A percentile compares a stretch with the other conserved stretches of the same genome.
phyloP scores from a whole-genome alignment of 2,888 invertebrate species.

The Nycteola revayana region DNA sequence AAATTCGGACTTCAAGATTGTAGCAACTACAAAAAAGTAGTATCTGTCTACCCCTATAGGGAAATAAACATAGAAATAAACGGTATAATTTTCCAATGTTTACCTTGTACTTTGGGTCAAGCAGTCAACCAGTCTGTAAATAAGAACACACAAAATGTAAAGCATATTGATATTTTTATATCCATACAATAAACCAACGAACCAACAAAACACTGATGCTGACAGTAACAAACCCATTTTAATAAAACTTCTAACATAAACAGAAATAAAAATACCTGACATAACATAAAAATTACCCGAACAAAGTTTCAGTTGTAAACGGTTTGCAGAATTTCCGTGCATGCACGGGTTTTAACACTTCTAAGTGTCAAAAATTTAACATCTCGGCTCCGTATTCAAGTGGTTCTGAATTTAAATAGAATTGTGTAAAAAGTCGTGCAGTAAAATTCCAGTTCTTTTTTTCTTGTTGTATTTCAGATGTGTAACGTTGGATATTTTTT shows the following conservation, averaged over 20 bases:
- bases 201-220: background rate
- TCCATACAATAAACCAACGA: no score
- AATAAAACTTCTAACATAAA: conserved; percentile 7
- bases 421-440: conserved; percentile 12
- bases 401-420: conserved; percentile 31
- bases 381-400: conserved; percentile 25
- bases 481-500: conserved; percentile 1
- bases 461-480: conserved; percentile 3
- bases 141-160: no score
- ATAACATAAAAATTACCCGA: conserved; percentile 15
- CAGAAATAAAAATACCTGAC: conserved; percentile 15
- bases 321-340: conserved; percentile 10
- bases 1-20: no score
- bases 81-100: no score
- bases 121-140: no score
- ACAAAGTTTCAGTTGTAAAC: conserved; percentile 19
- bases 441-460: conserved; percentile 8
- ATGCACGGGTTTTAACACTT: conserved; percentile 17
- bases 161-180: no score
- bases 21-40: no score
- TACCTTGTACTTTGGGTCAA: no score
- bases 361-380: conserved; percentile 29
- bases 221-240: conserved; percentile 4
- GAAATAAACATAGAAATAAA: no score
- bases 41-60: no score